Conservation (phyloP, 2,113 vertebrate species). For the Riparia riparia region DNA sequence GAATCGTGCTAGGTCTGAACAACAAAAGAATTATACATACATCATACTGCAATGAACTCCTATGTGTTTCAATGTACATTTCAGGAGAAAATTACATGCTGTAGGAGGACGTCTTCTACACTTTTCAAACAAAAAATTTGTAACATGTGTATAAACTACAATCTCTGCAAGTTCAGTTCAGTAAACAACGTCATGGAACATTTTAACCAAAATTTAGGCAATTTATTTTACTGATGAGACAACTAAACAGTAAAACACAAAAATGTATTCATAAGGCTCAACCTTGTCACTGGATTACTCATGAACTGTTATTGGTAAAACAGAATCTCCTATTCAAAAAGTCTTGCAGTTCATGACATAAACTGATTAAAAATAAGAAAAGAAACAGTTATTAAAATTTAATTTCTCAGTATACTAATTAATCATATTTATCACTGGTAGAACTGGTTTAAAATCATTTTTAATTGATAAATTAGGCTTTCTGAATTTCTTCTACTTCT, state of each 20-base stretch:
- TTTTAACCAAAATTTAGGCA: slow-evolving; percentile 46
- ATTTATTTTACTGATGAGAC: slow-evolving; percentile 44
- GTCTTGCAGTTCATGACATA: slow-evolving; percentile 28
- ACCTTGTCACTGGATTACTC: slow-evolving; percentile 44
- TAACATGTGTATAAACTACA: slow-evolving; percentile 8
- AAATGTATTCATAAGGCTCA: slow-evolving; percentile 41
- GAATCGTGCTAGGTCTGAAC: neutral
- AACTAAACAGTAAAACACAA: slow-evolving; percentile 43
- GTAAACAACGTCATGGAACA: slow-evolving; percentile 21
- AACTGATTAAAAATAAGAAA: slow-evolving; percentile 67
- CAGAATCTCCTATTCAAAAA: slow-evolving; percentile 45
- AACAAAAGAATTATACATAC: neutral
- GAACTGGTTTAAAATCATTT: neutral
- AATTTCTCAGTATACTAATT: neutral
- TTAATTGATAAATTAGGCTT: neutral
- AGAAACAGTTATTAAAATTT: slow-evolving; percentile 11
- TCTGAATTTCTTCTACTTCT: neutral
- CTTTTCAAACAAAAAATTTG: slow-evolving; percentile 19
- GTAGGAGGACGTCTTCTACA: neutral
- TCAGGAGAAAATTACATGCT: neutral
- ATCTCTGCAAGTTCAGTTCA: slow-evolving; percentile 36
- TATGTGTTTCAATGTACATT: neutral
- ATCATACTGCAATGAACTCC: neutral
- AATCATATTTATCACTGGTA: neutral
- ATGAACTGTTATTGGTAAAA: slow-evolving; percentile 48